phyloP scores from a whole-genome alignment of 2,113 vertebrate species.

The Hippocampus zosterae region DNA sequence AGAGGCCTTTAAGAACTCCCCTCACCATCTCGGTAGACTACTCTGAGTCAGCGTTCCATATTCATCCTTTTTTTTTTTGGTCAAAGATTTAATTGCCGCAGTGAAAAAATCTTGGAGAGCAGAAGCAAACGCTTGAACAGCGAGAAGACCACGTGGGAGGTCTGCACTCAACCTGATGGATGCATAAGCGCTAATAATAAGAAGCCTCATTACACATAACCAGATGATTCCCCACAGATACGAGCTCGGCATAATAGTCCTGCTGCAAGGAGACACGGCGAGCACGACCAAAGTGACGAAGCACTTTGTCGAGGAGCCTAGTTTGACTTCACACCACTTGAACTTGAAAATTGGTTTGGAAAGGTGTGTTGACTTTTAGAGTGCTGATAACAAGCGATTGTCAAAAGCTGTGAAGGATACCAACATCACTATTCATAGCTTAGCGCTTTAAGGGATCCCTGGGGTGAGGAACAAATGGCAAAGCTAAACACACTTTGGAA shows the following conservation, averaged over 20 bases:
- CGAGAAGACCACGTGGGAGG: slow-evolving; percentile 49
- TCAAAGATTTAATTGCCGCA: slow-evolving; percentile 63
- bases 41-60: slow-evolving; percentile 61
- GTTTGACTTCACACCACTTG: not conserved
- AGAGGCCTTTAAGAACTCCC: slow-evolving; percentile 56
- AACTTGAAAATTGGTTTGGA: slow-evolving; percentile 4
- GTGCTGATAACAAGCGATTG: not conserved
- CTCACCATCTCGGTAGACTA: slow-evolving; percentile 50
- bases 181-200: slow-evolving; percentile 54
- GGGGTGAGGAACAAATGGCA: not conserved
- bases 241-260: slow-evolving; percentile 28
- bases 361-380: not conserved
- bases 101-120: slow-evolving; percentile 53
- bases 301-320: not conserved
- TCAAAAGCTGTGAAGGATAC: not conserved
- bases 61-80: slow-evolving; percentile 56
- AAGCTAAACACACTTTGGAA: too few species aligned
- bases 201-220: slow-evolving; percentile 58
- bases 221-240: slow-evolving; percentile 55
- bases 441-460: not conserved
- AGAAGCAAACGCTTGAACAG: slow-evolving; percentile 21
- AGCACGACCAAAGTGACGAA: slow-evolving; percentile 27
- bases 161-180: slow-evolving; percentile 51
- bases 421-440: not conserved
- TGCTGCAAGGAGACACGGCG: slow-evolving; percentile 16